These are phyloP conservation scores for Plectus sambesii DNA, from an alignment of 1,140 invertebrate genomes.

Conservation along the genomic window DNA sequence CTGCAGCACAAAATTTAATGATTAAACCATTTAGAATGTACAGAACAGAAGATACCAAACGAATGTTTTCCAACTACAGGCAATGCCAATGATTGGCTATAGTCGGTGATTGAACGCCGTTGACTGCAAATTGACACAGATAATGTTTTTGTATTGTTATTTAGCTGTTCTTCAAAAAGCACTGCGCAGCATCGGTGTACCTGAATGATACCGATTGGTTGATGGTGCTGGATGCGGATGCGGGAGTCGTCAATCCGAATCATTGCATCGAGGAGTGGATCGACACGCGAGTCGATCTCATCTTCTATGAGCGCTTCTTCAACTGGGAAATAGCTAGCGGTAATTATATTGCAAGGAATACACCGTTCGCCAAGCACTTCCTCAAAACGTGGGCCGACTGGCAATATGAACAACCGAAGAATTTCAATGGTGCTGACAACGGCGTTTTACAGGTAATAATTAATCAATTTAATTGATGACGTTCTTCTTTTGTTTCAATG, in stretches of 20 bases:
- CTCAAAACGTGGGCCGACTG: constrained; percentile 30
- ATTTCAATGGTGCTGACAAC: constrained; percentile 34
- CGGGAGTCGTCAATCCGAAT: constrained; percentile 37
- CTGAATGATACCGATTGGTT: constrained; percentile 35
- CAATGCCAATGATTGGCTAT: too few relatives aligned
- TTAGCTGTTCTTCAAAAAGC: constrained; percentile 44
- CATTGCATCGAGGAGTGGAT: constrained; percentile 38
- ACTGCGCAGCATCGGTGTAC: constrained; percentile 42
- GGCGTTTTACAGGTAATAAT: constrained; percentile 28
- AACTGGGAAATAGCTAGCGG: constrained; percentile 34
- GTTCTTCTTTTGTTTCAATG: too few relatives aligned
- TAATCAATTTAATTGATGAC: too few relatives aligned
- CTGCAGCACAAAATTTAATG: too few relatives aligned
- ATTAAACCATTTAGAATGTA: too few relatives aligned
- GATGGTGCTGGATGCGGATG: constrained; percentile 35
- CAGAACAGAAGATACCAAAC: too few relatives aligned
- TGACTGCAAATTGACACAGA: too few relatives aligned
- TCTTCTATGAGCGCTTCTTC: constrained; percentile 39
- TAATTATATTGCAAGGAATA: constrained; percentile 33
- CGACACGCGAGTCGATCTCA: constrained; percentile 28
- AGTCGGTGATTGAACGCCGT: too few relatives aligned
- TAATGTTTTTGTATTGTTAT: too few relatives aligned
- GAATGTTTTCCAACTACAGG: too few relatives aligned
- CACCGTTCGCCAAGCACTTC: constrained; percentile 26
- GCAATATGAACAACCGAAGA: constrained; percentile 30